Percentiles rank a stretch among this genome's conserved stretches.
Conservation (phyloP, 2,113 vertebrate genomes). For the Paramormyrops kingsleyae region DNA sequence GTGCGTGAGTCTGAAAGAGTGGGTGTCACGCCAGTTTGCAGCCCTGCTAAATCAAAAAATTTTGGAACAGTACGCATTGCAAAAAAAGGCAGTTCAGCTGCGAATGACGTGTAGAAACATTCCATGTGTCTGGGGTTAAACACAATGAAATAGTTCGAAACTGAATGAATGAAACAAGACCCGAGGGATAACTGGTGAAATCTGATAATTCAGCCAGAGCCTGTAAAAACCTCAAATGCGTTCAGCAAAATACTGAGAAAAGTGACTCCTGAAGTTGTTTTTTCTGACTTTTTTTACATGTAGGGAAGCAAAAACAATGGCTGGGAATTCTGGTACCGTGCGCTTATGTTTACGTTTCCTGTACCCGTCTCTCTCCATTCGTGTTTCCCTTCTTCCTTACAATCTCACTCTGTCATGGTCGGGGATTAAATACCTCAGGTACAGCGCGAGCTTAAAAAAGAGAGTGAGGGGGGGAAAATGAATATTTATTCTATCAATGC, state of each 20-base stretch:
- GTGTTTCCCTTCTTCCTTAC: constrained; percentile 29
- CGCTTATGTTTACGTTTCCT: neutral
- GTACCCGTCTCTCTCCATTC: neutral
- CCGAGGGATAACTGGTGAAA: neutral
- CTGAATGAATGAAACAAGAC: neutral
- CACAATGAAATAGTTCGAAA: neutral
- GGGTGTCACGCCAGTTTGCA: neutral
- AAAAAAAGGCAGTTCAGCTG: neutral
- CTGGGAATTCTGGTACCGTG: neutral
- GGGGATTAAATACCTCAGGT: constrained; percentile 63
- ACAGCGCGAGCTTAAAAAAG: constrained; percentile 75
- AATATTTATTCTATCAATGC: constrained; percentile 85
- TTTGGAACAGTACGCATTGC: neutral
- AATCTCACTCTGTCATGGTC: constrained; percentile 61
- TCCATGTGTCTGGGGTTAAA: neutral
- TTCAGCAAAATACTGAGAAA: neutral
- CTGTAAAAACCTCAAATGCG: neutral
- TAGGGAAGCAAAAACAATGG: neutral
- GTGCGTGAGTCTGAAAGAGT: neutral
- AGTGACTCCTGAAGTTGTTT: neutral
- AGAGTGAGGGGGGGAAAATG: constrained; percentile 62
- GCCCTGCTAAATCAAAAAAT: neutral
- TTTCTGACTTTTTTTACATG: neutral
- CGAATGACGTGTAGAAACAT: neutral
- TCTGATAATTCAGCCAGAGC: neutral